Percentiles rank a stretch among this genome's conserved stretches.
Conservation (phyloP, 1,140 invertebrate genomes). For the Calliphora vicina region DNA sequence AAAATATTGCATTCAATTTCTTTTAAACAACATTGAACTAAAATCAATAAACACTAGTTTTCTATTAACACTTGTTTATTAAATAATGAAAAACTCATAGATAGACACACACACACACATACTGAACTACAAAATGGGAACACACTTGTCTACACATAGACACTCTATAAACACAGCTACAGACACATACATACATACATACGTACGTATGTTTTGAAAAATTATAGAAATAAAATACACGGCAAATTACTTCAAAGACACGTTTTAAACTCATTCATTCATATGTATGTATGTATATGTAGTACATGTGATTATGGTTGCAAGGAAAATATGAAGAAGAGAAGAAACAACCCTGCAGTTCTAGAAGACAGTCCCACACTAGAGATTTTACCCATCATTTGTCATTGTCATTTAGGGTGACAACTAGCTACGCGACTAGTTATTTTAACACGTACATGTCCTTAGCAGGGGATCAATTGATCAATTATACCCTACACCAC, state of each 20-base stretch:
- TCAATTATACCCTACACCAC: too few relatives aligned
- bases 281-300: neutral
- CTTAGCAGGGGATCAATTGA: too few relatives aligned
- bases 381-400: too few relatives aligned
- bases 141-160: constrained; percentile 30
- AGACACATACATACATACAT: neutral
- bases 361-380: too few relatives aligned
- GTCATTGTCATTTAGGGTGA: too few relatives aligned
- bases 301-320: neutral
- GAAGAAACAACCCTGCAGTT: too few relatives aligned
- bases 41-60: constrained; percentile 25
- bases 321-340: neutral
- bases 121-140: constrained; percentile 10
- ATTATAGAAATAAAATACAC: constrained; percentile 6
- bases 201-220: constrained; percentile 6
- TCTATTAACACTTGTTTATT: constrained; percentile 28
- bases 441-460: too few relatives aligned
- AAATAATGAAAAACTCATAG: neutral
- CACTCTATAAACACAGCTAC: neutral
- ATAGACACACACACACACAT: neutral
- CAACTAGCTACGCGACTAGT: too few relatives aligned
- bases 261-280: neutral
- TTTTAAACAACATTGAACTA: constrained; percentile 23
- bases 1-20: neutral
- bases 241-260: constrained; percentile 27